Conservation (phyloP, 2,113 vertebrate genomes). For the Peromyscus polionotus region DNA sequence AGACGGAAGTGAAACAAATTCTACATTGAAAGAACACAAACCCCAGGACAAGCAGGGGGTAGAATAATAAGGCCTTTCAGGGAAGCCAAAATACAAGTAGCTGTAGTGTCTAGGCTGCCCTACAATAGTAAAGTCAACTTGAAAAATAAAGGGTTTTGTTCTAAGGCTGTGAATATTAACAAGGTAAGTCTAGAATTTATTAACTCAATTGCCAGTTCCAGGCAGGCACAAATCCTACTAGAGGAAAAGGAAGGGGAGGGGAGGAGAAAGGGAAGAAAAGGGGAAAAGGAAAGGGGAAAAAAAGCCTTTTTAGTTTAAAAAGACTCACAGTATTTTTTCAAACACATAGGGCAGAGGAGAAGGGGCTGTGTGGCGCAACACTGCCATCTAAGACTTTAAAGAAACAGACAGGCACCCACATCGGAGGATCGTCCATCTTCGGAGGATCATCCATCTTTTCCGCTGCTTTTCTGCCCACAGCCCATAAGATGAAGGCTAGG, state of each 20-base stretch:
- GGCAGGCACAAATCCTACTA: not conserved
- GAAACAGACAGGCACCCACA: conserved; percentile 1
- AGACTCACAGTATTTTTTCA: conserved; percentile 34
- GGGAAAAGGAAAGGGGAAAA: not conserved
- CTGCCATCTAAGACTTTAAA: conserved; percentile 5
- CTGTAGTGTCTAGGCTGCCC: conserved; percentile 11
- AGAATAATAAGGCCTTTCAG: not conserved
- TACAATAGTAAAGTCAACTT: not conserved
- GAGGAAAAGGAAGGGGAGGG: not conserved
- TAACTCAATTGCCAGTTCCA: conserved; percentile 2
- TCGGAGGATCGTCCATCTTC: conserved; percentile 27
- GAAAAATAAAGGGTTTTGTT: not conserved
- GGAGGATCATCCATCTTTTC: conserved; percentile 12
- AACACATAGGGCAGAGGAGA: not conserved
- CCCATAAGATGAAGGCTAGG: conserved; percentile 1
- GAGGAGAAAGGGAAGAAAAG: not conserved
- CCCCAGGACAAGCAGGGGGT: not conserved
- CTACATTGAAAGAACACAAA: not conserved
- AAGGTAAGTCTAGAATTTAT: not conserved
- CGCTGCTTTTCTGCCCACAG: conserved; percentile 19
- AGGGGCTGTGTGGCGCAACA: not conserved
- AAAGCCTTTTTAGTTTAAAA: not conserved
- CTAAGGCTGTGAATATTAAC: not conserved
- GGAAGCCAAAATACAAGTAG: not conserved
- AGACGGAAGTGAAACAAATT: not conserved